phyloP scores from a whole-genome alignment of 2,888 invertebrate genomes.

The Machimus atricapillus region DNA sequence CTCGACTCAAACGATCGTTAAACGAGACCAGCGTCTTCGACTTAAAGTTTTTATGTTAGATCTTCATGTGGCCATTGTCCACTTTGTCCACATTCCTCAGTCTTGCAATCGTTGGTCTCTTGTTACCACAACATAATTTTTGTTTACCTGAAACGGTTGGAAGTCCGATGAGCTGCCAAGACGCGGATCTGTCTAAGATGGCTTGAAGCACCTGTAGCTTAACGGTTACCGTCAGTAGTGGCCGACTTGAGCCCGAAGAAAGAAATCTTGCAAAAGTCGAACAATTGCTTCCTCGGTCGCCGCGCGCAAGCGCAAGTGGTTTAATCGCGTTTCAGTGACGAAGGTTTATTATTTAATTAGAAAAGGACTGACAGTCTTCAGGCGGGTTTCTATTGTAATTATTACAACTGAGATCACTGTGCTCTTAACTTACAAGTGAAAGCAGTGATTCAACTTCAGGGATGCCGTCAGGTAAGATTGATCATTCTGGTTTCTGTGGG shows the following conservation, averaged over 20 bases:
- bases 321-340: neutral
- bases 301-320: neutral
- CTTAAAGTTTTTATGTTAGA: neutral
- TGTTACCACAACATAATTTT: neutral
- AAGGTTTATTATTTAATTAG: neutral
- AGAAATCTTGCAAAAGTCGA: neutral
- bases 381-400: neutral
- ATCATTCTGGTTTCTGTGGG: neutral
- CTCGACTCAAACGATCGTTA: neutral
- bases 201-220: neutral
- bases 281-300: neutral
- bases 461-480: constrained; percentile 6
- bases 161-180: neutral
- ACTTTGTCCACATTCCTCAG: neutral
- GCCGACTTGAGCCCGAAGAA: neutral
- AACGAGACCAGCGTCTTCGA: neutral
- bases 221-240: neutral
- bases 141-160: neutral
- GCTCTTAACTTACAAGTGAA: neutral
- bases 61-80: neutral
- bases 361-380: neutral
- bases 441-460: neutral
- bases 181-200: neutral
- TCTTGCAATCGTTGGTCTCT: neutral
- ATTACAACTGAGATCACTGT: neutral